Conservation (phyloP, 2,797 vertebrate species). For the Galaxias olidus region DNA sequence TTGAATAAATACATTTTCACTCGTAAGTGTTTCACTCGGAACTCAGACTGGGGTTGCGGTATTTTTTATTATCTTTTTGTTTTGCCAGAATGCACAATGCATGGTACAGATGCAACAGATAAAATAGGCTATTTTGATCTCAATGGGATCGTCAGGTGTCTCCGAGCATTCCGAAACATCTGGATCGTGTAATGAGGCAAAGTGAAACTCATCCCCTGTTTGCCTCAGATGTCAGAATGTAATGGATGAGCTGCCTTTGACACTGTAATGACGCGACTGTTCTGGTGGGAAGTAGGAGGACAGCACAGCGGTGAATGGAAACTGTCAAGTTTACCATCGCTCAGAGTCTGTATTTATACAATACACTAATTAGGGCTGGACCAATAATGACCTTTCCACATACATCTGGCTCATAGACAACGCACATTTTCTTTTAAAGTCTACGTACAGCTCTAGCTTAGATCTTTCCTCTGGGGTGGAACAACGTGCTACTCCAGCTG, state of each 20-base stretch:
- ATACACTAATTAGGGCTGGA: slow-evolving; percentile 27
- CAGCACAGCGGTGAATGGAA: slow-evolving; percentile 20
- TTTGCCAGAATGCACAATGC: slow-evolving; percentile 47
- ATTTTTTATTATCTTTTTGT: slow-evolving; percentile 58
- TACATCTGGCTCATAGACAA: slow-evolving; percentile 18
- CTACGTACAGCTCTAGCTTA: slow-evolving; percentile 46
- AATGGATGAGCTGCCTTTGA: slow-evolving; percentile 60
- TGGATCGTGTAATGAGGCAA: slow-evolving; percentile 62
- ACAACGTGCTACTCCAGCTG: slow-evolving; percentile 54
- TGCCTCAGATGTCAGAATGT: slow-evolving; percentile 53
- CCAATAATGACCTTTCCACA: slow-evolving; percentile 33
- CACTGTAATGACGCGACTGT: slow-evolving; percentile 37
- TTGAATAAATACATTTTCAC: no score
- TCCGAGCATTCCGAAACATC: slow-evolving; percentile 59
- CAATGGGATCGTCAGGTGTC: slow-evolving; percentile 55
- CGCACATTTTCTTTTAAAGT: slow-evolving; percentile 35
- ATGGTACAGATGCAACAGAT: slow-evolving; percentile 50
- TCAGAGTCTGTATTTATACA: slow-evolving; percentile 42
- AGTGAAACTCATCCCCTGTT: slow-evolving; percentile 33
- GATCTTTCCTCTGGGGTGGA: slow-evolving; percentile 27
- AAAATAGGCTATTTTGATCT: slow-evolving; percentile 43
- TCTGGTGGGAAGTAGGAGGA: slow-evolving; percentile 21
- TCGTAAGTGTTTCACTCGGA: no score
- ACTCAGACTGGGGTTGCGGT: slow-evolving; percentile 37
- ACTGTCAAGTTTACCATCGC: slow-evolving; percentile 34